Percentiles rank a stretch among this genome's conserved stretches.
Conservation (phyloP, 2,113 vertebrate species). For the Brachyhypopomus gauderio region DNA sequence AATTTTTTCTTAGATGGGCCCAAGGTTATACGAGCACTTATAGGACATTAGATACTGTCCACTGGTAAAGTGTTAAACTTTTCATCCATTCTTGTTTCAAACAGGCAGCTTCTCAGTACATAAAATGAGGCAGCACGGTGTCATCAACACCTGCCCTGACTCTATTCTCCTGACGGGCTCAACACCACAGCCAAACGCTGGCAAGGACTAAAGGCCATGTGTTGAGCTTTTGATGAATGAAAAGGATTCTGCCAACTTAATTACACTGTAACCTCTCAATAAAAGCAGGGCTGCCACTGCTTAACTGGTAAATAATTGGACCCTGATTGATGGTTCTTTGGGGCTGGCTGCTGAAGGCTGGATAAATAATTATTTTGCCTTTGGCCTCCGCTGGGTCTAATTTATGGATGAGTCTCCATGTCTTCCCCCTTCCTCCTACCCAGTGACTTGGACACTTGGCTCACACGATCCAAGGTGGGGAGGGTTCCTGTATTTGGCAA, state of each 20-base stretch:
- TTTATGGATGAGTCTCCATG: slow-evolving; percentile 78
- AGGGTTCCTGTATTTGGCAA: slow-evolving; percentile 73
- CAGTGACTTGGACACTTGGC: slow-evolving; percentile 9
- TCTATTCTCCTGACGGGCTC: slow-evolving; percentile 3
- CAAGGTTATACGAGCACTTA: neutral
- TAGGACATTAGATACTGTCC: neutral
- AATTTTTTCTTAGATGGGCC: neutral
- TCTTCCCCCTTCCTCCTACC: slow-evolving; percentile 15
- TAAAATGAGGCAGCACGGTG: neutral
- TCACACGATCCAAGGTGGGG: slow-evolving; percentile 70
- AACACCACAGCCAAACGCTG: slow-evolving; percentile 69
- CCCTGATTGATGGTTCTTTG: slow-evolving; percentile 82
- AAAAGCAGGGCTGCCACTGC: slow-evolving; percentile 86
- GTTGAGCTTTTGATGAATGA: slow-evolving; percentile 89
- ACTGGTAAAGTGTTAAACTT: neutral
- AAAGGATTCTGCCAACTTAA: slow-evolving; percentile 90
- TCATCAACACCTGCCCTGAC: slow-evolving; percentile 8
- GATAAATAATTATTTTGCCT: slow-evolving; percentile 91
- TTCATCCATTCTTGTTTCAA: neutral
- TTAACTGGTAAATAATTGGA: slow-evolving; percentile 90
- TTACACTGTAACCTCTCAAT: slow-evolving; percentile 91
- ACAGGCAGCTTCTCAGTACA: neutral
- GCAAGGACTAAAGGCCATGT: slow-evolving; percentile 73
- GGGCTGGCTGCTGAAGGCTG: slow-evolving; percentile 81
- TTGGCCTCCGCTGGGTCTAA: slow-evolving; percentile 84